phyloP scores from a whole-genome alignment of 2,888 invertebrate genomes.

The Protonemura montana region DNA sequence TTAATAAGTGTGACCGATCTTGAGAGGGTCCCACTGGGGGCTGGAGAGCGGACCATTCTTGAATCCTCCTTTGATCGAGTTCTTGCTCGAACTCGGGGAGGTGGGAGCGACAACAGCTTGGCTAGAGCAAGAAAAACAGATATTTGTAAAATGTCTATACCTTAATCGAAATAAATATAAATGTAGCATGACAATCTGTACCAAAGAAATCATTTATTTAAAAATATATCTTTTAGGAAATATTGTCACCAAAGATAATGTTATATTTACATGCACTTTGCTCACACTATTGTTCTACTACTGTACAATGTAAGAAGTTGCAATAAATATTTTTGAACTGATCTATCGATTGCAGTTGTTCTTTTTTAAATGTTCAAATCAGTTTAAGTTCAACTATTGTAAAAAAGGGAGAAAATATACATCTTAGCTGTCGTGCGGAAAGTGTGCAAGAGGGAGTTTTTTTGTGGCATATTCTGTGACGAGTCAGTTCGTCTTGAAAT shows the following conservation, averaged over 20 bases:
- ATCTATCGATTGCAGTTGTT: not conserved
- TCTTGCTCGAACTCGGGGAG: conserved; percentile 32
- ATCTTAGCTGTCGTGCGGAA: too few species aligned
- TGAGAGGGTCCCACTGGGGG: conserved; percentile 36
- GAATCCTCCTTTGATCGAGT: conserved; percentile 39
- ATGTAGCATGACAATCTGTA: not conserved
- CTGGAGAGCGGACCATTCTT: conserved; percentile 35
- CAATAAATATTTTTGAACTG: not conserved
- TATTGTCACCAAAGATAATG: not conserved
- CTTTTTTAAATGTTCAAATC: not conserved
- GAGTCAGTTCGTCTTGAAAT: too few species aligned
- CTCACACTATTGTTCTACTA: not conserved
- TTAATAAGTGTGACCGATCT: conserved; percentile 36
- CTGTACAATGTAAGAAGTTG: not conserved
- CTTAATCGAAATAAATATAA: not conserved
- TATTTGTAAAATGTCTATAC: not conserved
- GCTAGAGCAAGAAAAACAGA: not conserved
- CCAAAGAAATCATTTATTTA: not conserved
- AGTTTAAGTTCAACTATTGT: too few species aligned
- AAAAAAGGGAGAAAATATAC: too few species aligned
- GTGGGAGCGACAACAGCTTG: conserved; percentile 41
- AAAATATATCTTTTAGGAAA: not conserved
- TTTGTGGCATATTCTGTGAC: too few species aligned
- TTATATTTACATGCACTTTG: not conserved
- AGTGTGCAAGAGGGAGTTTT: too few species aligned